Evolutionary conservation across 2,888 invertebrate genomes (phyloP), one percentile per base, ranked within the genome.

Genomic region (Timema podura): DNA sequence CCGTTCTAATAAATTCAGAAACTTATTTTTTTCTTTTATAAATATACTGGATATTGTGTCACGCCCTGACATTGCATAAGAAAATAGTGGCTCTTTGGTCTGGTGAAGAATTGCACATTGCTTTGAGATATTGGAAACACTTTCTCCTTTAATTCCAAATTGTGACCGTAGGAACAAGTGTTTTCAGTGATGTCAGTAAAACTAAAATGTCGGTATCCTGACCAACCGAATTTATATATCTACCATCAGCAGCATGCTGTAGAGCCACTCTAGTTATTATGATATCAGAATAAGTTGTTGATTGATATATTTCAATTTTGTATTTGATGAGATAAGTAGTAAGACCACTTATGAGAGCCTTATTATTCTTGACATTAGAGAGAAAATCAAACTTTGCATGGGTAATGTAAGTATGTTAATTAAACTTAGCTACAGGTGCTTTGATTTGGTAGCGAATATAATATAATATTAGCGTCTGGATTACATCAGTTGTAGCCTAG

Each of bases 91-190:
- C 8, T n/a, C 9, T 8, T 5, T 57, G 8, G 13, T 57, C 5
- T 57, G 57, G 15, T 51, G 57, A n/a, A 16, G 57, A 57, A 57
- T n/a, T n/a, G 15, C 57, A 8, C 8, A 6, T 57, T 57, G 57
- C 57, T 13, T 0, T 16, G 57, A 15, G n/a, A 57, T 57, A 8
- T 57, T 57, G n/a, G 8, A n/a, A 15, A 57, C 57, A 57, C 16
- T n/a, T 57, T 57, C 57, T 57, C 57, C 16, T 57, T n/a, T 30
- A 57, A 5, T 57, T 16, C n/a, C 57, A 57, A 30, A 16, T 57
- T n/a, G 57, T 2, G 57, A 30, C 9, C 9, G 13, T 2, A 13
- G 15, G 57, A 57, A 57, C 13, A n/a, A 57, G n/a, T n/a, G 57
- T 57, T n/a, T 9, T 57, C 13, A 57, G 15, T 16, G 15, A 9